Evolutionary conservation across 2,113 vertebrate species (phyloP).

Genomic region (Tringa solitaria): DNA sequence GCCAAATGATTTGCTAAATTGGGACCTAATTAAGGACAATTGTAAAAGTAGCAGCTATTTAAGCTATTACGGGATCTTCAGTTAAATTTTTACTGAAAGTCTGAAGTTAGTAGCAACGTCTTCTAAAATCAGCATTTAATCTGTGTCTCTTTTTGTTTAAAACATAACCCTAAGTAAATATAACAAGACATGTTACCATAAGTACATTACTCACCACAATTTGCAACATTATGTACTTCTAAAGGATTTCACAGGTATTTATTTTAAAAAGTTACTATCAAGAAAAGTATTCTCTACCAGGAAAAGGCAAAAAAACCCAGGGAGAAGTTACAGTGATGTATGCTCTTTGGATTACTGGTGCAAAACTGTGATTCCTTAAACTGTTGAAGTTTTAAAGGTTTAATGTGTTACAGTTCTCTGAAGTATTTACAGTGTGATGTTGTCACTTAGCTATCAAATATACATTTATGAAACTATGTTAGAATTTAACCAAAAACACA

Average conservation of each 20-base stretch:
- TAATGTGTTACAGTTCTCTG: neutral
- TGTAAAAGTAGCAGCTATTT: constrained; percentile 56
- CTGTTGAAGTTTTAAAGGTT: neutral
- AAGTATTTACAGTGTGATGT: neutral
- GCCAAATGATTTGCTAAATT: constrained; percentile 62
- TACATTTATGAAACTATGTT: neutral
- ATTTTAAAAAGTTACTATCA: neutral
- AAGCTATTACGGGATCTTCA: constrained; percentile 17
- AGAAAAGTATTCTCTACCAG: neutral
- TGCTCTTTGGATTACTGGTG: neutral
- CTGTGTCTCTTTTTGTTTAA: neutral
- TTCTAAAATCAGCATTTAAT: neutral
- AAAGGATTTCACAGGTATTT: neutral
- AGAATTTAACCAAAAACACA: neutral
- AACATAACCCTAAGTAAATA: neutral
- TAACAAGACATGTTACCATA: neutral
- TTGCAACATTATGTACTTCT: neutral
- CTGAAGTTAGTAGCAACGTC: neutral
- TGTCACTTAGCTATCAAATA: neutral
- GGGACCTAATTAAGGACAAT: constrained; percentile 61
- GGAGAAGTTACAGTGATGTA: neutral
- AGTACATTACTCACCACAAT: neutral
- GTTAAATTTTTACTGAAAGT: constrained; percentile 29
- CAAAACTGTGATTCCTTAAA: neutral
- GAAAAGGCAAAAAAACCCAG: neutral